These are phyloP conservation scores for Psittacula echo DNA, from an alignment of 2,797 vertebrate species.

Conservation along the genomic window DNA sequence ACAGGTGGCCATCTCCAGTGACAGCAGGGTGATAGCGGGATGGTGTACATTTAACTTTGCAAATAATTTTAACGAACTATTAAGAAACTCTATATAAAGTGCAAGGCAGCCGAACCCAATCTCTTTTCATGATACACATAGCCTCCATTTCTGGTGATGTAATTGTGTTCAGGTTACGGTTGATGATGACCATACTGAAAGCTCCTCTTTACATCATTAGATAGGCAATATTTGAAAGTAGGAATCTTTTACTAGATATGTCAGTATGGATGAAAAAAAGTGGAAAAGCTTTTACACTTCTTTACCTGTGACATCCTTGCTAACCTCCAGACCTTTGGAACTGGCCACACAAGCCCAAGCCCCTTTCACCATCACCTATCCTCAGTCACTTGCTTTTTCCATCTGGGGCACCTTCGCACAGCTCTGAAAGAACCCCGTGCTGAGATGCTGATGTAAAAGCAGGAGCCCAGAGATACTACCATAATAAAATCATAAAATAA, in stretches of 20 bases:
- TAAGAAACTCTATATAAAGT: accelerated
- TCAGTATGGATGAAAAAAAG: background rate
- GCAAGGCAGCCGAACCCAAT: background rate
- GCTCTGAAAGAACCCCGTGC: background rate
- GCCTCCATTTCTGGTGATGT: background rate
- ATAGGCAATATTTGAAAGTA: background rate
- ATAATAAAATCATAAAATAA: background rate
- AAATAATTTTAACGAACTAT: background rate
- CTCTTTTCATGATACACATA: background rate
- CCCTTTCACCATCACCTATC: background rate
- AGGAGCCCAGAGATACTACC: background rate
- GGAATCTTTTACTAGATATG: background rate
- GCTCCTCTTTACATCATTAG: background rate
- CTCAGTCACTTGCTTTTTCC: background rate
- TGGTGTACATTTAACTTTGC: background rate
- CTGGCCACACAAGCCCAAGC: background rate
- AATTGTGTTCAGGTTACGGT: background rate
- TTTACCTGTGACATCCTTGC: background rate
- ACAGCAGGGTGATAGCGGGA: accelerated
- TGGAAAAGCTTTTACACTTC: background rate
- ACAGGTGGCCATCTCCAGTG: background rate
- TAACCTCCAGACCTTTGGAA: background rate
- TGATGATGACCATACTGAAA: background rate
- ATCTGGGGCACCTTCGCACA: background rate
- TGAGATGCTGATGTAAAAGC: accelerated